Percentiles rank a stretch among this genome's conserved stretches.
Conservation (phyloP, 2,888 invertebrate genomes). For the Emmelina monodactyla region DNA sequence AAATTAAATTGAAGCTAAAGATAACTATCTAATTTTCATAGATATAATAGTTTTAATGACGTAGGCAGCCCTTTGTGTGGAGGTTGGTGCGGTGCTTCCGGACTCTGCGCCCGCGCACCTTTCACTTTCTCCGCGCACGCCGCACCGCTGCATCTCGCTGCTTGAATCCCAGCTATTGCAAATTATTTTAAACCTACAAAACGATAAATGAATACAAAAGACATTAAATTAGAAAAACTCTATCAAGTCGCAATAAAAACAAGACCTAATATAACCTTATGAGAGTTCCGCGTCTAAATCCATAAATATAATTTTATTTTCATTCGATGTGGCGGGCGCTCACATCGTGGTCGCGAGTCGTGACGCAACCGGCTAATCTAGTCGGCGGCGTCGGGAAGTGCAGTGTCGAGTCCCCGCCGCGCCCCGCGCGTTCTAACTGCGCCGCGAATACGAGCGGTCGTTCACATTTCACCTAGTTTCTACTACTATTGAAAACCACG, state of each 20-base stretch:
- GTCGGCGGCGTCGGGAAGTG: conserved; percentile 65
- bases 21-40: background rate
- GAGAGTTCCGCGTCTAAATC: too few species aligned
- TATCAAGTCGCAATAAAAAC: too few species aligned
- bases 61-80: conserved; percentile 35
- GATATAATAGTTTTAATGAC: background rate
- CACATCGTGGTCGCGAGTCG: conserved; percentile 22
- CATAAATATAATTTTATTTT: too few species aligned
- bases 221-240: too few species aligned
- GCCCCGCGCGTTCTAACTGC: conserved; percentile 49
- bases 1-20: background rate
- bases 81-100: conserved; percentile 42
- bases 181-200: too few species aligned
- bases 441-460: conserved; percentile 49
- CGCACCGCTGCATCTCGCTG: conserved; percentile 40
- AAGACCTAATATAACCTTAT: too few species aligned
- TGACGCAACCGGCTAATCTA: conserved; percentile 66
- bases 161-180: too few species aligned
- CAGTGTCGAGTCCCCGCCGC: conserved; percentile 64
- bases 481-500: conserved; percentile 50
- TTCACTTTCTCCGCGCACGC: conserved; percentile 58
- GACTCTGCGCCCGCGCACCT: conserved; percentile 56
- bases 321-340: conserved; percentile 23
- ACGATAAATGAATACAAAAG: too few species aligned
- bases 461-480: conserved; percentile 66